Evolutionary conservation across 2,797 vertebrate species (phyloP).

Genomic region (Mycteria americana): DNA sequence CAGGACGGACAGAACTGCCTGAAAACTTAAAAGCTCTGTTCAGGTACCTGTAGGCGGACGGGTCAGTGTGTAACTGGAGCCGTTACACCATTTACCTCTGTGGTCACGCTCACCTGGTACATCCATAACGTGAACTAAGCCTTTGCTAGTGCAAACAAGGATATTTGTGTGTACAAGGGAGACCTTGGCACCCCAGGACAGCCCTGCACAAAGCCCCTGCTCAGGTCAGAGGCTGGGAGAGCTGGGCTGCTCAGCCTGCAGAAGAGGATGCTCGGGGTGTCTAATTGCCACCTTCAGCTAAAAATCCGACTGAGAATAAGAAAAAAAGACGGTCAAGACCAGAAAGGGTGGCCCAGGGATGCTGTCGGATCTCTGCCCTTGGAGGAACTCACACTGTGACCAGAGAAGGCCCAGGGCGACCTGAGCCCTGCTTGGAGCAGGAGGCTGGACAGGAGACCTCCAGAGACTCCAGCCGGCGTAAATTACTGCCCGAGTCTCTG

Average conservation of each 20-base stretch:
- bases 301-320: not conserved
- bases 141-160: not conserved
- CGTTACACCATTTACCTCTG: fast-evolving
- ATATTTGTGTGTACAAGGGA: not conserved
- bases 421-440: not conserved
- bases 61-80: not conserved
- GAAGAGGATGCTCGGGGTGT: fast-evolving
- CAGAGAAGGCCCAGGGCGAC: not conserved
- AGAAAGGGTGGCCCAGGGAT: not conserved
- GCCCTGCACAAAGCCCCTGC: not conserved
- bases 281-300: not conserved
- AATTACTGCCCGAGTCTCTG: not conserved
- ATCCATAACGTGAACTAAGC: fast-evolving
- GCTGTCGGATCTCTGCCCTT: not conserved
- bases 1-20: slow-evolving; percentile 74
- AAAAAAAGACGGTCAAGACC: not conserved
- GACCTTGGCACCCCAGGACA: not conserved
- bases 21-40: slow-evolving; percentile 79
- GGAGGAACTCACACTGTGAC: not conserved
- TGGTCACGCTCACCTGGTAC: fast-evolving
- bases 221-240: not conserved
- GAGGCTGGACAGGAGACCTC: not conserved
- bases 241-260: not conserved
- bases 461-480: not conserved
- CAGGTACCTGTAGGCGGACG: slow-evolving; percentile 37